Evolutionary conservation across 1,140 invertebrate species (phyloP).

Genomic region (Tetranychus urticae): DNA sequence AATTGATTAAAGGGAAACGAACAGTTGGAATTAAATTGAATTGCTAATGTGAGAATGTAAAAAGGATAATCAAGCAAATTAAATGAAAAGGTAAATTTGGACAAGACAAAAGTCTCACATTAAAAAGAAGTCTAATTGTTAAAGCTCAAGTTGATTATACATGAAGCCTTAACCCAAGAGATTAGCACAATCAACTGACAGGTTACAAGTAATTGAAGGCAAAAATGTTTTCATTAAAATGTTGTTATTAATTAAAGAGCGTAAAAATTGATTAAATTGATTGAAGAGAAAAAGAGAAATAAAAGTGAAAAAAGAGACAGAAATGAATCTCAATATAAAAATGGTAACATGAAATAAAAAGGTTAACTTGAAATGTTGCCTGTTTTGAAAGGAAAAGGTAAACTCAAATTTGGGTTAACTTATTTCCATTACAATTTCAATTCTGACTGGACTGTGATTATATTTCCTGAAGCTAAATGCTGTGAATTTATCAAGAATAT

Average conservation of each 20-base stretch:
- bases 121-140: neutral
- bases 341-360: neutral
- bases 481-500: no score
- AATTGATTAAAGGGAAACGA: no score
- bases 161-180: neutral
- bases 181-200: neutral
- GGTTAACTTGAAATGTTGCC: neutral
- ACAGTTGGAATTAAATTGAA: no score
- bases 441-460: no score
- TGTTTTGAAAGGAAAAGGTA: neutral
- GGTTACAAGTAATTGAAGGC: neutral
- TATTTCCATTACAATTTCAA: no score
- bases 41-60: no score
- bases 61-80: no score
- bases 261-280: neutral
- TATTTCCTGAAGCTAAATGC: no score
- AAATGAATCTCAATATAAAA: neutral
- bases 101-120: neutral
- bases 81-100: no score
- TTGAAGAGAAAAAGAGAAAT: neutral
- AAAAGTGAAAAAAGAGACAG: neutral
- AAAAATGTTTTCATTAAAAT: neutral
- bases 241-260: neutral
- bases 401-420: neutral
- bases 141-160: neutral